phyloP scores from a whole-genome alignment of 2,113 vertebrate genomes.

The Varanus komodoensis region DNA sequence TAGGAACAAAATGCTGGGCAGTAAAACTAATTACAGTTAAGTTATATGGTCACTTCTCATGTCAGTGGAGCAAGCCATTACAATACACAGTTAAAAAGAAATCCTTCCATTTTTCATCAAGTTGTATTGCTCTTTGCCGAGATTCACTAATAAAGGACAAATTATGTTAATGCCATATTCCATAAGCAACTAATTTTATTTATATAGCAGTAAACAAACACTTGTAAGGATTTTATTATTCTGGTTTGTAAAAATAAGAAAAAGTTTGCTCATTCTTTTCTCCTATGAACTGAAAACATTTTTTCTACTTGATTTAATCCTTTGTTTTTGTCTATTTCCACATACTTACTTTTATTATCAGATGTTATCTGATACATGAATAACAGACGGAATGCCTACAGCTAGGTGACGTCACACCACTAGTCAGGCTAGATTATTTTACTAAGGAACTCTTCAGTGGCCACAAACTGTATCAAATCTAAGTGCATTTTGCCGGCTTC shows the following conservation, averaged over 20 bases:
- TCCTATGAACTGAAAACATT: not conserved
- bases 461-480: not conserved
- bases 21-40: not conserved
- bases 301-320: slow-evolving; percentile 1
- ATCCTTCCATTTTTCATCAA: not conserved
- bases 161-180: not conserved
- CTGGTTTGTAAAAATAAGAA: not conserved
- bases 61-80: not conserved
- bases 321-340: not conserved
- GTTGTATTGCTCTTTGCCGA: not conserved
- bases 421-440: not conserved
- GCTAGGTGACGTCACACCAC: not conserved
- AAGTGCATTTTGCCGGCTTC: slow-evolving; percentile 5
- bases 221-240: not conserved
- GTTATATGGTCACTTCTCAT: not conserved
- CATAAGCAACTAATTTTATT: not conserved
- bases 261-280: not conserved
- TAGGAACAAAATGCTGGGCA: not conserved
- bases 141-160: not conserved
- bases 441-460: not conserved
- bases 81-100: not conserved
- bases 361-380: not conserved
- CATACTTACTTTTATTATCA: not conserved
- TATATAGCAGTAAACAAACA: not conserved
- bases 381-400: not conserved